These are phyloP conservation scores for Machimus rusticus DNA, from an alignment of 2,888 invertebrate species.

Conservation along the genomic window DNA sequence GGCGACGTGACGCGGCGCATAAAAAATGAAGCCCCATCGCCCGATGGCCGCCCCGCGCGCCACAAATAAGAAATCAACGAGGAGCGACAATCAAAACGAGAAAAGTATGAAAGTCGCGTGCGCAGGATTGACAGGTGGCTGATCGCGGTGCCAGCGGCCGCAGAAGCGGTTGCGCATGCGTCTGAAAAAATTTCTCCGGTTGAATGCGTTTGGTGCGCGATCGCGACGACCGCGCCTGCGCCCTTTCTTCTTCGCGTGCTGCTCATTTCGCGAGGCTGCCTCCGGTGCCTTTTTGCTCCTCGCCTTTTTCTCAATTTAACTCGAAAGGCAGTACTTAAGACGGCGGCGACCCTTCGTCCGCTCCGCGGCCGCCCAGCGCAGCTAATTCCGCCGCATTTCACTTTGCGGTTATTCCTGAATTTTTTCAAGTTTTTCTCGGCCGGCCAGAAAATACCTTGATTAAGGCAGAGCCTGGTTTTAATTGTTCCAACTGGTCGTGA, in stretches of 20 bases:
- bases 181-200: constrained; percentile 22
- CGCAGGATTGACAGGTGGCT: constrained; percentile 48
- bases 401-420: constrained; percentile 40
- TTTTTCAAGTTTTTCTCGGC: constrained; percentile 30
- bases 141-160: constrained; percentile 20
- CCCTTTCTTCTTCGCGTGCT: background rate
- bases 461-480: constrained; percentile 36
- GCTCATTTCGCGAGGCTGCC: background rate
- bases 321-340: constrained; percentile 16
- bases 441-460: background rate
- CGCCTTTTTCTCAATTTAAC: background rate
- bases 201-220: constrained; percentile 29
- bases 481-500: constrained; percentile 40
- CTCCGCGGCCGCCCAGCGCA: background rate
- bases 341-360: background rate
- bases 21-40: background rate
- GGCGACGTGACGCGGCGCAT: background rate
- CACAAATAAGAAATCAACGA: constrained; percentile 26
- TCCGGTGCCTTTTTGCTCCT: background rate
- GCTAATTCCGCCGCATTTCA: constrained; percentile 24
- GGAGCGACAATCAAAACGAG: constrained; percentile 40
- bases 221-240: background rate
- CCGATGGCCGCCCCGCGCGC: background rate
- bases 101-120: constrained; percentile 47
- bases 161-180: constrained; percentile 21